Base-by-base conservation (phyloP, 2,113 vertebrate species). In the Otocyon megalotis region DNA sequence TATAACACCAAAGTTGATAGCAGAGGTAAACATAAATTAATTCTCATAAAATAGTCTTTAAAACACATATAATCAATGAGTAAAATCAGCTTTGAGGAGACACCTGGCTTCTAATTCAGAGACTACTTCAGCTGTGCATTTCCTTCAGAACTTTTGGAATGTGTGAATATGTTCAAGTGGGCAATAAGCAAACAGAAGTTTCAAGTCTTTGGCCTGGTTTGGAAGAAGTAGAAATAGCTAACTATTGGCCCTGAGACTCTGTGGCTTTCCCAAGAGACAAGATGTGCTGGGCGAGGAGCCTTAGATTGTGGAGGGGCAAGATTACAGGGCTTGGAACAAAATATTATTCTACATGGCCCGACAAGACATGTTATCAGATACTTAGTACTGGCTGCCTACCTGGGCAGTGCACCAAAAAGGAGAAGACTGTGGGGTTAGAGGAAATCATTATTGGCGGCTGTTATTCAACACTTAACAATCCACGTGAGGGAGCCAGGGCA, bases 251-350 rank as follows among this genome's bases (percentile, higher is more conserved):
- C 22, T 0, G n/a, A 97, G 69, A 24, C 13, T 67, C 77, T 94
- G 90, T 87, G 93, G 81, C 56, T 96, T 98, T 97, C 94, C 94
- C 97, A 92, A 84, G 90, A 95, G 96, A 95, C 72, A 96, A 97
- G 95, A 97, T 92, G 92, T 95, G 88, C 98, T 89, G 88, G 90
- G 90, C 56, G 2, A 93, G 80, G 92, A 93, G 88, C 84, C 92
- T 97, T 94, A 8, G 58, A 80, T 72, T 96, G 88, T 85, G 43
- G 82, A 97, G 72, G 53, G 60, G 48, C 85, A 96, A 97, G 91
- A 93, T 97, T 95, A 97, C 88, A 97, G 88, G 88, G 72, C 81
- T 97, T 94, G 86, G 81, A 97, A 95, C 84, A 97, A 97, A 97
- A 93, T 94, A 86, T 96, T 95, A 97, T 93, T 98, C 93, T 95